These are phyloP conservation scores for Zophobas morio DNA, from an alignment of 1,140 invertebrate species.

Conservation along the genomic window DNA sequence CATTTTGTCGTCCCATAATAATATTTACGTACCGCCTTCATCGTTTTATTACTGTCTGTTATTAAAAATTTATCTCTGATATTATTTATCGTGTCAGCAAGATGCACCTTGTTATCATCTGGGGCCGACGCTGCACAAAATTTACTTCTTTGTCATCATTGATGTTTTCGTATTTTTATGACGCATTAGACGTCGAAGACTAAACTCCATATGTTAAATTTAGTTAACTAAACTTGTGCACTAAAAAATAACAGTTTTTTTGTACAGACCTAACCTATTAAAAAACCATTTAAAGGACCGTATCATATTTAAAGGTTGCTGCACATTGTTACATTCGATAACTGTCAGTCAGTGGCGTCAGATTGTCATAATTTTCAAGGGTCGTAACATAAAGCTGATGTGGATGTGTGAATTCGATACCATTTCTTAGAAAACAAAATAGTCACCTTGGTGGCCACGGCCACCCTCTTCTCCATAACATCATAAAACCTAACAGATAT, in stretches of 20 bases:
- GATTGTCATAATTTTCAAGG: constrained; percentile 40
- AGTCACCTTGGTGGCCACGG: constrained; percentile 10
- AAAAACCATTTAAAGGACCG: constrained; percentile 14
- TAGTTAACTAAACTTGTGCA: too few relatives aligned
- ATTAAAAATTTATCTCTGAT: constrained; percentile 16
- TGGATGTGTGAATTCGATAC: background rate
- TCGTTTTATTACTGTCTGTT: background rate
- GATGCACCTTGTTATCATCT: background rate
- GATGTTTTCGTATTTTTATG: background rate
- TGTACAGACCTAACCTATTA: background rate
- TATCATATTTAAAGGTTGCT: constrained; percentile 10
- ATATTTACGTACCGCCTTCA: constrained; percentile 20
- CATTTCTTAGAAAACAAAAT: constrained; percentile 37
- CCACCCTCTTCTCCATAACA: background rate
- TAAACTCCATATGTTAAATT: background rate
- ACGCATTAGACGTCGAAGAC: background rate
- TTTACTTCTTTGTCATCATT: too few relatives aligned
- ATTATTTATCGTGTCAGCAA: background rate
- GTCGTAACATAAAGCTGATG: constrained; percentile 35
- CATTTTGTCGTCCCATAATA: constrained; percentile 37
- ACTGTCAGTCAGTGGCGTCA: constrained; percentile 40
- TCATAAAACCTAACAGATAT: too few relatives aligned
- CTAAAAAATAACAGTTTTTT: background rate
- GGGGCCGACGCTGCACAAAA: background rate
- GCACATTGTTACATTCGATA: constrained; percentile 15